A percentile compares a stretch with the other conserved stretches of the same genome.
Conservation (phyloP, 1,140 invertebrate genomes). For the Eubasilissa regina region DNA sequence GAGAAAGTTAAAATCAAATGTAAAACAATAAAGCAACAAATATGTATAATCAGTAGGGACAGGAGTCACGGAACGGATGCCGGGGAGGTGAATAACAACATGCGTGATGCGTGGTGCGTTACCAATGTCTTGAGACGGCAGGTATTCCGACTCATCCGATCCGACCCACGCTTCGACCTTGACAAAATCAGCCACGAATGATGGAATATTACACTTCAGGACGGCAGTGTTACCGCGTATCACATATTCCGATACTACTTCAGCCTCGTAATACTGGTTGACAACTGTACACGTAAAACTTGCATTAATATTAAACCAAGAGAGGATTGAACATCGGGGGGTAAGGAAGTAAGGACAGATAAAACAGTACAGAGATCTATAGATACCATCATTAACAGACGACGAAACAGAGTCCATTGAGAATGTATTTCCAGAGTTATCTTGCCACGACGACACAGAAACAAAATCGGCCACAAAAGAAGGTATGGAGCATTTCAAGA, state of each 20-base stretch:
- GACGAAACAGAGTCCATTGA: conserved; percentile 77
- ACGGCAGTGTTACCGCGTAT: conserved; percentile 94
- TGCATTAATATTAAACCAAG: not conserved
- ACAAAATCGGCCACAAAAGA: conserved; percentile 95
- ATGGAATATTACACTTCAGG: conserved; percentile 93
- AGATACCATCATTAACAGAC: conserved; percentile 76
- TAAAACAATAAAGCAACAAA: not conserved
- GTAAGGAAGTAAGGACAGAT: conserved; percentile 15
- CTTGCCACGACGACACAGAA: conserved; percentile 89
- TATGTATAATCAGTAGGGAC: conserved; percentile 7
- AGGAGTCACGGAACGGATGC: conserved; percentile 38
- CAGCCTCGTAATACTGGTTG: conserved; percentile 91
- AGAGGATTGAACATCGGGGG: not conserved
- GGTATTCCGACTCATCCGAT: conserved; percentile 82
- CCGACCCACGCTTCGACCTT: conserved; percentile 91
- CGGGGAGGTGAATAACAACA: conserved; percentile 2
- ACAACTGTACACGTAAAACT: conserved; percentile 78
- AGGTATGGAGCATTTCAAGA: conserved; percentile 93
- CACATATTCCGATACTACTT: conserved; percentile 94
- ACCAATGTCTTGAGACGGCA: conserved; percentile 69
- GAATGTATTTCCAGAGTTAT: conserved; percentile 76
- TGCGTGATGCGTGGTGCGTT: conserved; percentile 52
- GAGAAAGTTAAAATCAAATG: conserved; percentile 63
- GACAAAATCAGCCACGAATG: conserved; percentile 93
- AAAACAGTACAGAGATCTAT: conserved; percentile 6